A percentile compares a stretch with the other conserved stretches of the same genome.
Conservation (phyloP, 2,888 invertebrate genomes). For the Monoplex corrugatus region DNA sequence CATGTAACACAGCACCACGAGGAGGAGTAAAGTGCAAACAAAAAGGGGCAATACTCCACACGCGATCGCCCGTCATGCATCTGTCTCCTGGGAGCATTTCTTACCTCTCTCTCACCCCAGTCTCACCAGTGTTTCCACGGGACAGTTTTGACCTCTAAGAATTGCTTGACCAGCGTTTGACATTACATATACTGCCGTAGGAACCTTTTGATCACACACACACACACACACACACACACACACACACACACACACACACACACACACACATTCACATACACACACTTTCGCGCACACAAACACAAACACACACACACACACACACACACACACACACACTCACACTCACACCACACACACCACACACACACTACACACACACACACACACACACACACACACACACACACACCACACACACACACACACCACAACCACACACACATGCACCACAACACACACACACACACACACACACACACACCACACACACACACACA, state of each 20-base stretch:
- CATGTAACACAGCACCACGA: too few relatives aligned
- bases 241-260: conserved; percentile 14
- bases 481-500: too few relatives aligned
- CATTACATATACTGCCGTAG: too few relatives aligned
- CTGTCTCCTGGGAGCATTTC: neutral
- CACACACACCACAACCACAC: too few relatives aligned
- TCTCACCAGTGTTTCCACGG: neutral
- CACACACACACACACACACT: neutral
- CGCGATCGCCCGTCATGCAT: neutral
- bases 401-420: too few relatives aligned
- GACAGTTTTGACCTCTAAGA: neutral
- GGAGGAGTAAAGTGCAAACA: neutral
- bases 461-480: too few relatives aligned
- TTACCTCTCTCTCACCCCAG: neutral
- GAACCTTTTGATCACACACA: neutral
- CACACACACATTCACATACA: neutral
- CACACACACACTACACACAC: neutral
- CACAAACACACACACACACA: too few relatives aligned
- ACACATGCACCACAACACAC: too few relatives aligned
- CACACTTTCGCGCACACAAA: too few relatives aligned
- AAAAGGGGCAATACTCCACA: neutral
- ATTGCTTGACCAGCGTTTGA: neutral
- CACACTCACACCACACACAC: too few relatives aligned
- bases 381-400: too few relatives aligned
- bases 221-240: conserved; percentile 31